Evolutionary conservation across 2,888 invertebrate species (phyloP).

Genomic region (Metallyticus violacea): DNA sequence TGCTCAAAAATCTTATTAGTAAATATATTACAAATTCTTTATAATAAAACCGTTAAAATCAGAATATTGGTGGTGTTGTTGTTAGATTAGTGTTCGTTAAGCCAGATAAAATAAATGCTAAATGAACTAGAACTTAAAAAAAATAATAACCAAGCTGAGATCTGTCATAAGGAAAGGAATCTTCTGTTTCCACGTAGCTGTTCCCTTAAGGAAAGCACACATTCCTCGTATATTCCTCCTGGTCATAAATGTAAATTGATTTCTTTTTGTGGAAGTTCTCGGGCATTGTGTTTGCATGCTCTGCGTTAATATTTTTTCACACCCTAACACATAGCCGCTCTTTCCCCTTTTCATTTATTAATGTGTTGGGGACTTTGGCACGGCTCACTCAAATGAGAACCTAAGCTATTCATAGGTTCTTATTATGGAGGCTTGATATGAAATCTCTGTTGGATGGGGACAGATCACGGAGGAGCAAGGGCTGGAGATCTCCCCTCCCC

Average conservation of each 20-base stretch:
- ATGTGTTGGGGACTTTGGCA: neutral
- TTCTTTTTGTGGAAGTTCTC: neutral
- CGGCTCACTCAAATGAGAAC: neutral
- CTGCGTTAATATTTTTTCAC: neutral
- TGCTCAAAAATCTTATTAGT: too few species aligned
- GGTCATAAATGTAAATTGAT: neutral
- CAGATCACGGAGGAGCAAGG: neutral
- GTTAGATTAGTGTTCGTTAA: too few species aligned
- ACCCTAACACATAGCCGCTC: neutral
- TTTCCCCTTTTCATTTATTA: conserved; percentile 4
- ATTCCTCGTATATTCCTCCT: neutral
- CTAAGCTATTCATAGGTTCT: conserved; percentile 15
- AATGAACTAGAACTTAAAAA: too few species aligned
- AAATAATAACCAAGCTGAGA: too few species aligned
- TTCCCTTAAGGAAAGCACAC: neutral
- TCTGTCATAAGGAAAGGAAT: too few species aligned
- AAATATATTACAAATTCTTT: too few species aligned
- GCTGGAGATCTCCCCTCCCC: neutral
- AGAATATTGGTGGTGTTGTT: too few species aligned
- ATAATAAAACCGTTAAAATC: too few species aligned
- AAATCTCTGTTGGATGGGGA: conserved; percentile 8
- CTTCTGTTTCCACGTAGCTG: neutral
- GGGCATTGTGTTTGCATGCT: neutral
- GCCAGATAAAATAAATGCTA: too few species aligned
- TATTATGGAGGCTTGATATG: conserved; percentile 13